Evolutionary conservation across 2,113 vertebrate genomes (phyloP), one percentile per base, ranked within the genome.

Genomic region (Megaceryle torquata): DNA sequence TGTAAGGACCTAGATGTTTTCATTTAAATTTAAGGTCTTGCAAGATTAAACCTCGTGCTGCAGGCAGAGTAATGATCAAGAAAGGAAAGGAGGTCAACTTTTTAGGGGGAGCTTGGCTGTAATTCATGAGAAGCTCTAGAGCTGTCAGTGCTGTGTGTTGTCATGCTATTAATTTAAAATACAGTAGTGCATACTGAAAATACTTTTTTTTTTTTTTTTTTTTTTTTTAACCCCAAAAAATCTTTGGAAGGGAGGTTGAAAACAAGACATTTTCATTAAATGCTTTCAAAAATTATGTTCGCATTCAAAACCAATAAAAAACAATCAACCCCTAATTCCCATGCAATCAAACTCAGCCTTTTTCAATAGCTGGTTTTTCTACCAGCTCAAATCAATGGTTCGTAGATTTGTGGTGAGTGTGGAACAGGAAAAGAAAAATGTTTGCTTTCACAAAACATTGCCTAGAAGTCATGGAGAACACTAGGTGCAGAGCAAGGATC

Each of bases 301-400:
- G 4, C 28, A 70, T 67, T 70, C 83, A 67, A 85, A 74, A 88
- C 0, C 1, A 43, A 3, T 74, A 88, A 94, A 80, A 60, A 3
- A 0, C 4, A 65, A 82, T 22, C 13, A 6, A 1, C 3, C 8
- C 5, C 4, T 67, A 84, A 51, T 84, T 43, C 15, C 14, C 12
- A 15, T 50, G 29, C 33, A 83, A 70, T 51, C 59, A 93, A 89
- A 59, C 28, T 54, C 29, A 74, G 15, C 2, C 11, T 88, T 94
- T 88, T 57, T 24, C 15, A 69, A 17, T 50, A 65, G 10, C 10
- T 70, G 2, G 4, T 89, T 70, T 92, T 60, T 33, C 12, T 72
- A 51, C 10, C 6, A 43, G 20, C 59, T 91, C 68, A 63, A 70
- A 48, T 74, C 15, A 76, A 77, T 2, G 56, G 7, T 29, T 53